Evolutionary conservation across 92 coral and sea anemone genomes (phyloP).

Genomic region (Porites rus): DNA sequence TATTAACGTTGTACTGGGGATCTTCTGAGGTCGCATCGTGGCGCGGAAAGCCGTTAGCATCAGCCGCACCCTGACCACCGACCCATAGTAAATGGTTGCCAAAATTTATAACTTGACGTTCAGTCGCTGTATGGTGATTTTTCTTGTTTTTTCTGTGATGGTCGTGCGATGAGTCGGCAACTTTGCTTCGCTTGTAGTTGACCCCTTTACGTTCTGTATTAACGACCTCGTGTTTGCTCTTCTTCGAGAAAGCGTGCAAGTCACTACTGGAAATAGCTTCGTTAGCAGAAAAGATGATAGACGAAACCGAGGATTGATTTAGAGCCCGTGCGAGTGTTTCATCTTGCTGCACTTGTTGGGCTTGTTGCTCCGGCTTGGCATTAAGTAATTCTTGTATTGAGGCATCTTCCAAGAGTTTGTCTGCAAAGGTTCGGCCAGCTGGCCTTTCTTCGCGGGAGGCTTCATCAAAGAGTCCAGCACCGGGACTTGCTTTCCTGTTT

Average conservation of each 20-base stretch:
- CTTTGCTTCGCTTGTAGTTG: slow-evolving; percentile 7
- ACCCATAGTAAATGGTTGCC: slow-evolving; percentile 55
- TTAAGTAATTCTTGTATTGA: neutral
- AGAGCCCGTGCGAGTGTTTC: slow-evolving; percentile 49
- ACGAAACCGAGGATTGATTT: slow-evolving; percentile 43
- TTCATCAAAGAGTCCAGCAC: slow-evolving; percentile 6
- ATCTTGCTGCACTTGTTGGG: slow-evolving; percentile 31
- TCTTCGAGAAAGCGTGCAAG: slow-evolving; percentile 26
- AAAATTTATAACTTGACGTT: slow-evolving; percentile 38
- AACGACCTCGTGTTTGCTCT: slow-evolving; percentile 14
- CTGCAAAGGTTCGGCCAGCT: slow-evolving; percentile 39
- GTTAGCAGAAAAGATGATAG: slow-evolving; percentile 44
- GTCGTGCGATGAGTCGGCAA: neutral
- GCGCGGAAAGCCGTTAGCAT: slow-evolving; percentile 45
- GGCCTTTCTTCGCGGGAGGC: slow-evolving; percentile 21
- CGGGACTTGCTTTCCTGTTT: neutral
- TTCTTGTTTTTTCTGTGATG: neutral
- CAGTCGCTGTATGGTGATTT: neutral
- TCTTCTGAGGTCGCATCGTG: slow-evolving; percentile 22
- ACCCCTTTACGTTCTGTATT: neutral
- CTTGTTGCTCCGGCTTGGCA: neutral
- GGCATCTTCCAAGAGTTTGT: slow-evolving; percentile 3
- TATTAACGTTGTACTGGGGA: slow-evolving; percentile 1
- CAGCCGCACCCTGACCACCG: slow-evolving; percentile 37
- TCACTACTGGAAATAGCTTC: slow-evolving; percentile 38